Conservation (phyloP, 2,888 invertebrate genomes). For the Drosophila peninsularis region DNA sequence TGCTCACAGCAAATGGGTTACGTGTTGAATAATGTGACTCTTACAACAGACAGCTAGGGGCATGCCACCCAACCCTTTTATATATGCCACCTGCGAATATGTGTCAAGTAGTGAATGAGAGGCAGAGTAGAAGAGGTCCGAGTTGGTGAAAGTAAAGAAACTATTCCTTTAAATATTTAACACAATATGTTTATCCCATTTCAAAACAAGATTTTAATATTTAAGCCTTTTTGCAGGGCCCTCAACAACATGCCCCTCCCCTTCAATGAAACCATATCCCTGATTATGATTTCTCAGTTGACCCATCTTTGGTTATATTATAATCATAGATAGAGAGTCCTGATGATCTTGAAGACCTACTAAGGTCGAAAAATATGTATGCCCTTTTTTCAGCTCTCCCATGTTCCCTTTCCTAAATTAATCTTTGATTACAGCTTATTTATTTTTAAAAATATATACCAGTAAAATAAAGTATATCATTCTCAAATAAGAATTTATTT, state of each 20-base stretch:
- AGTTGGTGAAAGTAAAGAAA: neutral
- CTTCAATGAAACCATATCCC: too few relatives aligned
- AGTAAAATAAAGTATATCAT: too few relatives aligned
- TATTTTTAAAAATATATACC: too few relatives aligned
- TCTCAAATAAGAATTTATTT: too few relatives aligned
- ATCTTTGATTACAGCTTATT: too few relatives aligned
- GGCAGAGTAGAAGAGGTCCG: neutral
- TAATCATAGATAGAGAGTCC: neutral
- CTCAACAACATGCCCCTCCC: neutral
- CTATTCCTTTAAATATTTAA: neutral
- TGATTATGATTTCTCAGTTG: neutral
- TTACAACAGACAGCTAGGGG: conserved; percentile 13
- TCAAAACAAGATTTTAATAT: neutral
- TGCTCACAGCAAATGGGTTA: conserved; percentile 60
- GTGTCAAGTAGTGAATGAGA: neutral
- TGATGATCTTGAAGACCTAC: too few relatives aligned
- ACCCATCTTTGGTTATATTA: neutral
- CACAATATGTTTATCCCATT: neutral
- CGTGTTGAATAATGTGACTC: conserved; percentile 63
- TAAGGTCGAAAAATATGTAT: too few relatives aligned
- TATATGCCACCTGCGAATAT: conserved; percentile 4
- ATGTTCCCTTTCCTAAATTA: too few relatives aligned
- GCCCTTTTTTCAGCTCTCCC: too few relatives aligned
- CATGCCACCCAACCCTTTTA: conserved; percentile 7
- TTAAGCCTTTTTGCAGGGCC: neutral